phyloP scores from a whole-genome alignment of 2,888 invertebrate genomes.

The Parthenolecanium corni region DNA sequence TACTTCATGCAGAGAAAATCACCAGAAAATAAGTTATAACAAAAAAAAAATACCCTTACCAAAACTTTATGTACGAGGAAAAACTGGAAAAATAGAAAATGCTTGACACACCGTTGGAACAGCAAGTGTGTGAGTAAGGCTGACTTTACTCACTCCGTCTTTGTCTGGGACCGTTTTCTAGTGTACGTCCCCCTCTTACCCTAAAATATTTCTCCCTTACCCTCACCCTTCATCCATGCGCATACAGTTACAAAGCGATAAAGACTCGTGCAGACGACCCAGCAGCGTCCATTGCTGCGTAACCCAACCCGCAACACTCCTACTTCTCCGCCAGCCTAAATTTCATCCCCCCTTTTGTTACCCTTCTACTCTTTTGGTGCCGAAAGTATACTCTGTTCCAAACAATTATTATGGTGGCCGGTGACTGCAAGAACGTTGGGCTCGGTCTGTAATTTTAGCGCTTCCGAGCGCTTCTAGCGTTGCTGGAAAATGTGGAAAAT shows the following conservation, averaged over 20 bases:
- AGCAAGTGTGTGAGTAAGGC: slow-evolving; percentile 7
- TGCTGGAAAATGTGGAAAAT: too few species aligned
- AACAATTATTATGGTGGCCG: too few species aligned
- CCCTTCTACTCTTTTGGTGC: not conserved
- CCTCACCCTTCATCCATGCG: not conserved
- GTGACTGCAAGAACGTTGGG: too few species aligned
- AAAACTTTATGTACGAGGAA: not conserved
- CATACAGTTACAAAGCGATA: slow-evolving; percentile 6
- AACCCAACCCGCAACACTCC: slow-evolving; percentile 5
- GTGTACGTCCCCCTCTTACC: slow-evolving; percentile 21
- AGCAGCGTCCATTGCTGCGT: slow-evolving; percentile 20
- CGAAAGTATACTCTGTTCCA: too few species aligned
- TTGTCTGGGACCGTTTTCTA: slow-evolving; percentile 24
- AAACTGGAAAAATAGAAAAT: slow-evolving; percentile 19
- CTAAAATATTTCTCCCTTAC: not conserved
- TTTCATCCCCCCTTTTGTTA: not conserved
- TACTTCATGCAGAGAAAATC: too few species aligned
- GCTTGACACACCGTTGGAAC: slow-evolving; percentile 8
- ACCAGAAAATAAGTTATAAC: too few species aligned
- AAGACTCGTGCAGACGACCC: slow-evolving; percentile 24
- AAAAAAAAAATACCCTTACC: too few species aligned
- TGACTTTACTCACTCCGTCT: slow-evolving; percentile 10
- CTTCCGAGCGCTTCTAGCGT: too few species aligned
- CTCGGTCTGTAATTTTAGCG: too few species aligned
- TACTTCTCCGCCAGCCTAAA: not conserved